phyloP scores from a whole-genome alignment of 1,140 invertebrate genomes.

The Oncopodura yosiiana region DNA sequence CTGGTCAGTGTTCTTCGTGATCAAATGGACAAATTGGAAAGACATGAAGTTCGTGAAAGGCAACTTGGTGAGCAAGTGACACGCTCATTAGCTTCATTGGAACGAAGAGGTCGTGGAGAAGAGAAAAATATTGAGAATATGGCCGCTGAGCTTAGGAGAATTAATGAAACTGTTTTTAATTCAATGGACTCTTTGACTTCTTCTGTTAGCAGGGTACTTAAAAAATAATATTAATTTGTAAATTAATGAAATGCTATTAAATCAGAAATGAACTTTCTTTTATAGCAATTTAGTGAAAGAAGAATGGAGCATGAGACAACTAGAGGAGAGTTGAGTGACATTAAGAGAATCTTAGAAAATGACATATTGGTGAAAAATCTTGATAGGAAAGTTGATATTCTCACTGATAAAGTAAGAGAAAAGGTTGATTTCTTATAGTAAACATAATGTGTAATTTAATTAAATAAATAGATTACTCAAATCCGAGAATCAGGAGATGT shows the following conservation, averaged over 20 bases:
- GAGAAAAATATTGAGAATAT: constrained; percentile 46
- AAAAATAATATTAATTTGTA: neutral
- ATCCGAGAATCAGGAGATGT: constrained; percentile 21
- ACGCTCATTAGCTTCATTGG: constrained; percentile 56
- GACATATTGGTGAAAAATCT: no score
- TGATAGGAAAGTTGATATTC: constrained; percentile 7
- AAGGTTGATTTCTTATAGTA: no score
- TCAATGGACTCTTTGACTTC: no score
- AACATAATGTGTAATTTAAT: no score
- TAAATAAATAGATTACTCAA: constrained; percentile 20
- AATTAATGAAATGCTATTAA: constrained; percentile 8
- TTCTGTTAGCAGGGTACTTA: no score
- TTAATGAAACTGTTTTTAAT: no score
- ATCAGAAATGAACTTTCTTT: no score
- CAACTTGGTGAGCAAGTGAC: constrained; percentile 67
- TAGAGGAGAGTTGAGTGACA: constrained; percentile 1
- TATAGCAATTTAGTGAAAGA: constrained; percentile 21
- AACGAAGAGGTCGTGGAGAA: constrained; percentile 55
- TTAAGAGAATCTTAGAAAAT: no score
- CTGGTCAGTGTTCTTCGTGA: constrained; percentile 68
- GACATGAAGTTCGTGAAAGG: constrained; percentile 66
- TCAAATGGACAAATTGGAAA: constrained; percentile 68
- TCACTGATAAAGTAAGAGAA: constrained; percentile 7
- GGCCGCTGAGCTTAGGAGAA: constrained; percentile 29
- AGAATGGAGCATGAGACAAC: constrained; percentile 15